These are phyloP conservation scores for Apamea sordens DNA, from an alignment of 2,888 invertebrate species.

Conservation along the genomic window DNA sequence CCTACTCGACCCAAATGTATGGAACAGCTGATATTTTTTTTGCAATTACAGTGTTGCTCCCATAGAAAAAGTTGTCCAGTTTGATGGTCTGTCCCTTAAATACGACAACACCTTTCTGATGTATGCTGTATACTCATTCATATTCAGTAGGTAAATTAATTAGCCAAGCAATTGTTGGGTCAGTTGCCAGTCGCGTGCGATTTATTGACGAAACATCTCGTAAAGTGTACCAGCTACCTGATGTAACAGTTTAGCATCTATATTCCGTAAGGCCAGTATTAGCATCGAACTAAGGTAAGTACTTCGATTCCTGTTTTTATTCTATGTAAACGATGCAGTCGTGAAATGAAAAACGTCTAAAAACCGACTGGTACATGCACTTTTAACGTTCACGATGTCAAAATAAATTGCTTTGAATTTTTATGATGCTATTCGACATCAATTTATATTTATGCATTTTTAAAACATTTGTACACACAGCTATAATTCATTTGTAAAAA, in stretches of 20 bases:
- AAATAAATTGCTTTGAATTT: slow-evolving; percentile 57
- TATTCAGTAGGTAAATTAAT: slow-evolving; percentile 53
- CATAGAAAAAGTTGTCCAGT: neutral
- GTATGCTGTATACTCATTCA: slow-evolving; percentile 24
- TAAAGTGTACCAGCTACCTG: slow-evolving; percentile 48
- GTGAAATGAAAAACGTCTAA: slow-evolving; percentile 32
- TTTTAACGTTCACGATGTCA: slow-evolving; percentile 32
- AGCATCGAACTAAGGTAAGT: slow-evolving; percentile 32
- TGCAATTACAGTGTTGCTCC: no score
- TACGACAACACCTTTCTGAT: neutral
- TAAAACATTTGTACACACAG: slow-evolving; percentile 51
- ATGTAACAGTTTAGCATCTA: slow-evolving; percentile 39
- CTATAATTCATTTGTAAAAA: slow-evolving; percentile 74
- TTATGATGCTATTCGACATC: slow-evolving; percentile 31
- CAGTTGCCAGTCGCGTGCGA: slow-evolving; percentile 28
- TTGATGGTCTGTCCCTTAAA: neutral
- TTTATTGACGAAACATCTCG: slow-evolving; percentile 55
- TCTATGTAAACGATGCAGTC: slow-evolving; percentile 40
- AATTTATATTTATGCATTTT: slow-evolving; percentile 45
- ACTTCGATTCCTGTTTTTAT: slow-evolving; percentile 29
- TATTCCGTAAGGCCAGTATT: slow-evolving; percentile 34
- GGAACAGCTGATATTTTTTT: neutral
- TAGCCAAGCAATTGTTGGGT: slow-evolving; percentile 49
- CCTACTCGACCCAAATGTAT: neutral
- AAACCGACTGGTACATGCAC: slow-evolving; percentile 15